Evolutionary conservation across 2,888 invertebrate species (phyloP), one percentile per base, ranked within the genome.

Genomic region (Anthrax anthrax): DNA sequence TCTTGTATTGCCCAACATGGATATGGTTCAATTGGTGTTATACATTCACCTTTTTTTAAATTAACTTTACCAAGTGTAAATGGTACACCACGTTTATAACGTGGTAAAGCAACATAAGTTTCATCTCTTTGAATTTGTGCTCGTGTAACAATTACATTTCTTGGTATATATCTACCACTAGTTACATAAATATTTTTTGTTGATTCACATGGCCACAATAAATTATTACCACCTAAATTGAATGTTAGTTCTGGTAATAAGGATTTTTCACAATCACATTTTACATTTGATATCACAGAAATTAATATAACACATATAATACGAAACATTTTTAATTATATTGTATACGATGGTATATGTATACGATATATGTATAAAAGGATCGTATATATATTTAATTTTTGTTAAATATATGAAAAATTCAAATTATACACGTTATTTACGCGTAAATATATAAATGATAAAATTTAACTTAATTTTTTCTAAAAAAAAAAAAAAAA

Each of bases 1-100:
- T 81, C 82, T 65, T 84, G 81, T 57, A 77, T 71, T 49, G 73
- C 72, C 78, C 81, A 80, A 63, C 74, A 77, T 46, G 79, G 80
- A 70, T 75, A 80, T 17, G 81, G 80, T 54, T 70, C 69, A 54
- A 76, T 70, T 56, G 65, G 64, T 2, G 75, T 67, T 43, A 71
- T 60, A 51, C 74, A 73, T 34, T 70, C 67, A 44, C 68, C 71
- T 47, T 63, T 63, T 53, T 68, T 72, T 51, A 77, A 59, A n/a
- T 69, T 67, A 36, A 77, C 66, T 52, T 65, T 72, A 18, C 72
- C 79, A 38, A 79, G 58, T 2, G 79, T 78, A 44, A 73, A 72
- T 10, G 79, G 77, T 1, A 77, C 73, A 23, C 80, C 80, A 40
- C 72, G 64, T 51, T 73, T 75, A 57, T 72, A 77, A 41, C 79